Percentiles rank a stretch among this genome's conserved stretches.
phyloP scores from a whole-genome alignment of 2,888 invertebrate genomes.

The Limulus polyphemus region DNA sequence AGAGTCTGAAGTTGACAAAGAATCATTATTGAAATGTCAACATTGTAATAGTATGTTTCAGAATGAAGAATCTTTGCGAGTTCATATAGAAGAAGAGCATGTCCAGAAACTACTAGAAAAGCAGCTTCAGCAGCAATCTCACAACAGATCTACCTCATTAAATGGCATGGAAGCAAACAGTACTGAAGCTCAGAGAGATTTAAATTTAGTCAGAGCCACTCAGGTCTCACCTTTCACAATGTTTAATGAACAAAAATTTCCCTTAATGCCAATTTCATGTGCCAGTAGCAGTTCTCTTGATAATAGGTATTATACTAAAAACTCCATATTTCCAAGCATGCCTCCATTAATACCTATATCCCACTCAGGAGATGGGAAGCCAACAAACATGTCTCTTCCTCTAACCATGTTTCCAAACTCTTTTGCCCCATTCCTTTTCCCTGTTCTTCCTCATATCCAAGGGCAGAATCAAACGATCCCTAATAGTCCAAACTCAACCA shows the following conservation, averaged over 20 bases:
- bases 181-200: conserved; percentile 19
- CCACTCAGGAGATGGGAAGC: conserved; percentile 15
- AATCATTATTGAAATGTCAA: conserved; percentile 18
- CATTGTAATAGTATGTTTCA: conserved; percentile 39
- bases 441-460: conserved; percentile 18
- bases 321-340: conserved; percentile 21
- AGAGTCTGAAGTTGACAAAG: too few species aligned
- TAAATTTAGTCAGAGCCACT: neutral
- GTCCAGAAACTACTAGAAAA: conserved; percentile 28
- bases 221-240: too few species aligned
- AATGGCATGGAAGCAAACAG: conserved; percentile 15
- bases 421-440: conserved; percentile 27
- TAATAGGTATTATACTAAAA: conserved; percentile 10
- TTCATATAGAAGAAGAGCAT: conserved; percentile 38
- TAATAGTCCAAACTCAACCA: conserved; percentile 19
- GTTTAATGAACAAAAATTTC: too few species aligned
- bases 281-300: neutral
- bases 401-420: conserved; percentile 26
- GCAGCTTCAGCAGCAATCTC: conserved; percentile 27
- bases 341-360: conserved; percentile 24
- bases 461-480: conserved; percentile 12
- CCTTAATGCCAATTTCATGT: too few species aligned
- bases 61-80: conserved; percentile 43
- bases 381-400: conserved; percentile 15
- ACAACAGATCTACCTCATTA: conserved; percentile 24